phyloP scores from a whole-genome alignment of 2,113 vertebrate genomes.

The Aegypius monachus region DNA sequence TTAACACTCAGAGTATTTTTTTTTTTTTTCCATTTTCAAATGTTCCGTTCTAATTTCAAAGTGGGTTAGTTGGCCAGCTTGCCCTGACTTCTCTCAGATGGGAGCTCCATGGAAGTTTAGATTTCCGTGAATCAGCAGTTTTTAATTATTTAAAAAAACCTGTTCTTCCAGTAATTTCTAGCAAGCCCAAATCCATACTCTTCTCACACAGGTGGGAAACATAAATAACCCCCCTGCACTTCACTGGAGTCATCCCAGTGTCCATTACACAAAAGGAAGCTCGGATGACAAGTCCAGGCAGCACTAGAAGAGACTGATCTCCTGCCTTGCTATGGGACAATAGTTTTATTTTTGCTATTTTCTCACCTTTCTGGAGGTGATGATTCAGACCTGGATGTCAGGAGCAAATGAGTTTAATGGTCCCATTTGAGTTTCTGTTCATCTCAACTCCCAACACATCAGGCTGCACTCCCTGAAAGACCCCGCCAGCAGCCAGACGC shows the following conservation, averaged over 20 bases:
- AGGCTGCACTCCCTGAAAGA: accelerated
- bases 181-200: background rate
- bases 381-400: background rate
- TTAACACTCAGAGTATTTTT: background rate
- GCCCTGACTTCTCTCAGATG: background rate
- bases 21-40: background rate
- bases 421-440: background rate
- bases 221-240: background rate
- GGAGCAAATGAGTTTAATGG: background rate
- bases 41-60: background rate
- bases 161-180: background rate
- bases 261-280: background rate
- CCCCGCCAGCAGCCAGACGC: background rate
- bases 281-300: accelerated
- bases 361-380: background rate
- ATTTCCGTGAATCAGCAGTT: background rate
- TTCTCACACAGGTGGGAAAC: background rate
- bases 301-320: background rate
- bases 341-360: background rate
- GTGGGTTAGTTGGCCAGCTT: background rate
- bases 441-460: accelerated
- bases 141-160: background rate
- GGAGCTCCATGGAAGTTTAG: background rate
- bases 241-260: background rate
- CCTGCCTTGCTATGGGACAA: background rate